Evolutionary conservation across 2,888 invertebrate genomes (phyloP), one percentile per base, ranked within the genome.

Genomic region (Leucozona laternaria): DNA sequence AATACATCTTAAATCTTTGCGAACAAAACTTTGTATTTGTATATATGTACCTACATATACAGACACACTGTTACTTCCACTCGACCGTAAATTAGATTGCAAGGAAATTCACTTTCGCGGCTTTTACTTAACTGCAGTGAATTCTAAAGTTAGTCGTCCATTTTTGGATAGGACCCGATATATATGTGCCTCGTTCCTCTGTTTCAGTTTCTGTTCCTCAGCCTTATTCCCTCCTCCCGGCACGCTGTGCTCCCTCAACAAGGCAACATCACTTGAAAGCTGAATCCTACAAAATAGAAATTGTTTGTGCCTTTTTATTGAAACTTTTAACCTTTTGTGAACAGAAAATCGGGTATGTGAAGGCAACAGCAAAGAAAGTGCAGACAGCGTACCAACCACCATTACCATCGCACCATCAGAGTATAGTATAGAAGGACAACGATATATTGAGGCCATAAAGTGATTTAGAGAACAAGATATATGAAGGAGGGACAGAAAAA

Each of bases 61-160:
- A 28, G 40, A 40, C n/a, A 22, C 40, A 43, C 31, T 25, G 20
- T 48, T 50, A 22, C 76, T 72, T 73, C 58, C 78, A 78, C 57
- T 81, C 73, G 62, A 75, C 73, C 78, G 81, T 78, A 62, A 81
- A 81, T 82, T 64, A 70, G 78, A 86, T 78, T 70, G 73, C 57
- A 50, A 28, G 48, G 45, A 64, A 72, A 60, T 58, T 72, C 28
- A 17, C 43, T 72, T 75, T 75, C 79, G 79, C 83, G 73, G 62
- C 62, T 57, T 79, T 68, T 15, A 60, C 64, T 62, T 62, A 58
- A 66, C 48, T 64, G 66, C 75, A 75, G 58, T 43, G 78, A 62
- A 78, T 70, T 48, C 68, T 20, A 34, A 78, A 78, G 81, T 78
- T 81, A n/a, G 72, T 62, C 85, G 64, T 79, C 20, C 60, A 34